phyloP scores from a whole-genome alignment of 2,797 vertebrate species.

The Hydrocynus forskahlii region DNA sequence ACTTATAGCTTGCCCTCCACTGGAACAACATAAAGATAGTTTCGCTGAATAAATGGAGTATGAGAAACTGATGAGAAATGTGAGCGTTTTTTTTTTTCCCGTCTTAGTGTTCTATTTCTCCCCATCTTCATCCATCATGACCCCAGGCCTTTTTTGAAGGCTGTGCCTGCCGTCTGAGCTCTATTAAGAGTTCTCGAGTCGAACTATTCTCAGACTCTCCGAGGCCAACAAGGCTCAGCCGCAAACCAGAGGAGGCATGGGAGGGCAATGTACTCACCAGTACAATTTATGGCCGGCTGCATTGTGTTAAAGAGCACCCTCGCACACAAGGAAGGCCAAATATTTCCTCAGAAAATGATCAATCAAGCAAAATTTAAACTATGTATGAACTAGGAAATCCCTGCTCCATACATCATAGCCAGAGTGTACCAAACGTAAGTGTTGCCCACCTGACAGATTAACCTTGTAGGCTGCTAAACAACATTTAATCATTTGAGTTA shows the following conservation, averaged over 20 bases:
- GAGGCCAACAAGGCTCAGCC: not conserved
- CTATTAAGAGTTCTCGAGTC: not conserved
- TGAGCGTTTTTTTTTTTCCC: no score
- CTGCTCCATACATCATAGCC: not conserved
- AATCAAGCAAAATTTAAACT: not conserved
- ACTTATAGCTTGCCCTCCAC: not conserved
- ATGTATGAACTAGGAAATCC: not conserved
- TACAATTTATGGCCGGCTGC: not conserved
- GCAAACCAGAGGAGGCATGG: constrained; percentile 4
- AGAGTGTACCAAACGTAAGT: not conserved
- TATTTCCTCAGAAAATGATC: not conserved
- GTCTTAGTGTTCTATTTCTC: not conserved
- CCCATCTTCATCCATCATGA: constrained; percentile 13
- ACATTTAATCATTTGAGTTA: no score
- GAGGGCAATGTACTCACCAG: not conserved
- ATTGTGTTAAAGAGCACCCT: not conserved
- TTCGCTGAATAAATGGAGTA: not conserved
- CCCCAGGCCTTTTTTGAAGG: not conserved
- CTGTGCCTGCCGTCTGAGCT: not conserved
- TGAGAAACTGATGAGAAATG: constrained; percentile 11
- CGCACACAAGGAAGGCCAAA: constrained; percentile 19
- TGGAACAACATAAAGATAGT: constrained; percentile 5
- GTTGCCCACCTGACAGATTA: no score
- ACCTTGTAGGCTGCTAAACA: no score
- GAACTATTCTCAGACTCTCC: constrained; percentile 5